Conservation (phyloP, 2,113 vertebrate species). For the Raja brachyura region DNA sequence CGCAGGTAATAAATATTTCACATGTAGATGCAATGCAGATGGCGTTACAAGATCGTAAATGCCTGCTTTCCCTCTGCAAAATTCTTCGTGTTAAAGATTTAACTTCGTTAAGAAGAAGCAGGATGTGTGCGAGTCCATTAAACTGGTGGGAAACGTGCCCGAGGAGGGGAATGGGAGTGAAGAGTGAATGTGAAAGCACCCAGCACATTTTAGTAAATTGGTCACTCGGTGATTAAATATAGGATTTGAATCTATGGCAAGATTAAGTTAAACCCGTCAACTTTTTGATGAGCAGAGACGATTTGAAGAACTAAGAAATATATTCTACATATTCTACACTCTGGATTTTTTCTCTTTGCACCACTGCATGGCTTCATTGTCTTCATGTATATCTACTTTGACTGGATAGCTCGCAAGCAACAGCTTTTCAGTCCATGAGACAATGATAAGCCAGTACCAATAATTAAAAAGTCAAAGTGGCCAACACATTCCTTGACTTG, state of each 20-base stretch:
- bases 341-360: no score
- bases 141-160: not conserved
- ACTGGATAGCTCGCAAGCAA: no score
- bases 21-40: not conserved
- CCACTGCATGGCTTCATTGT: no score
- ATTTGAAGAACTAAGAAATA: not conserved
- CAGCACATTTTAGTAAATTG: not conserved
- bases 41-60: no score
- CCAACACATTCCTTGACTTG: not conserved
- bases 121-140: not conserved
- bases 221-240: not conserved
- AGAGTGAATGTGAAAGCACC: not conserved
- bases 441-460: no score
- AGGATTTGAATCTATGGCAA: not conserved
- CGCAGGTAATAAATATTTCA: not conserved
- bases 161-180: not conserved
- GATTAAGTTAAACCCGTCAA: not conserved
- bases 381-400: no score
- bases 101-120: not conserved
- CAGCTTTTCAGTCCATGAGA: no score
- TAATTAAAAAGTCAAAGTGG: not conserved
- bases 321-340: no score
- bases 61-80: not conserved
- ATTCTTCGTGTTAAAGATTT: not conserved
- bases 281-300: not conserved